Evolutionary conservation across 1,140 invertebrate species (phyloP).

Genomic region (Aphidius ervi): DNA sequence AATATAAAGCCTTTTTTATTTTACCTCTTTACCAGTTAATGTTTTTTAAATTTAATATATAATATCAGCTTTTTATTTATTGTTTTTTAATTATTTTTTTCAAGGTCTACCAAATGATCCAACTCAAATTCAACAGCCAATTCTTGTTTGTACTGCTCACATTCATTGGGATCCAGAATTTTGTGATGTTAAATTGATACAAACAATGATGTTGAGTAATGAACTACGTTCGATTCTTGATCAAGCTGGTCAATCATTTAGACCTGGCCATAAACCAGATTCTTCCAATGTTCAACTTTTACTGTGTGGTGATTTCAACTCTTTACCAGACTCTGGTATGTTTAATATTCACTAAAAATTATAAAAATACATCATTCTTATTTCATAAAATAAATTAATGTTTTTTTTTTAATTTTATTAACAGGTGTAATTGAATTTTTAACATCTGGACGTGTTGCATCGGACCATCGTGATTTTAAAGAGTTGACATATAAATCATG

Average conservation of each 20-base stretch:
- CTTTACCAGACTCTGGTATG: conserved; percentile 91
- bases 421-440: conserved; percentile 95
- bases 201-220: conserved; percentile 98
- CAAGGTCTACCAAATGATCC: conserved; percentile 69
- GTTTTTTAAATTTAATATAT: background rate
- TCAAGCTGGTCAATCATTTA: conserved; percentile 67
- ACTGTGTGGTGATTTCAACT: conserved; percentile 98
- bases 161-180: conserved; percentile 99
- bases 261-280: conserved; percentile 62
- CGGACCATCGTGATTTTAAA: conserved; percentile 95
- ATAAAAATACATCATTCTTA: no score
- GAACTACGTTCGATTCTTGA: conserved; percentile 83
- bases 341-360: conserved; percentile 14
- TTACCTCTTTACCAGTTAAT: background rate
- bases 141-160: conserved; percentile 96
- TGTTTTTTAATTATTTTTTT: conserved; percentile 19
- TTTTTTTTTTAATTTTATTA: conserved; percentile 20
- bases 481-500: conserved; percentile 90
- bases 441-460: conserved; percentile 79
- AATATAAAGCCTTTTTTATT: no score
- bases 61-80: background rate
- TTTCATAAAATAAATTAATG: background rate
- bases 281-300: conserved; percentile 86
- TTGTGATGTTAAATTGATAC: conserved; percentile 99
- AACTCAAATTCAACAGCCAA: conserved; percentile 72